These are phyloP conservation scores for Archips crataeganus DNA, from an alignment of 2,888 invertebrate genomes.

Conservation along the genomic window DNA sequence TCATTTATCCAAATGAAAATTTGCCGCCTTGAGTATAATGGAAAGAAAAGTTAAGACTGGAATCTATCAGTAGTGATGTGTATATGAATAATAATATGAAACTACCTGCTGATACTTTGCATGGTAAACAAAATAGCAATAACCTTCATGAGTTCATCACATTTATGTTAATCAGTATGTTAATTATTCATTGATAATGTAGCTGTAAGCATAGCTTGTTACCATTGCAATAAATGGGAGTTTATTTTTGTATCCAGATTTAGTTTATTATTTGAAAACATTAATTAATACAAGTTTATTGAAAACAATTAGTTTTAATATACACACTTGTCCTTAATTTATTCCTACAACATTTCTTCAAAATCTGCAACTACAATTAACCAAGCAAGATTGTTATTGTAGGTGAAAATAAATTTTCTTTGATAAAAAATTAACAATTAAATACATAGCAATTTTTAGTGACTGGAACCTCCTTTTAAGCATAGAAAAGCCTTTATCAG, in stretches of 20 bases:
- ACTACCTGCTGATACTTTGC: neutral
- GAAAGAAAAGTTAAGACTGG: conserved; percentile 19
- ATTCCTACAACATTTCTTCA: neutral
- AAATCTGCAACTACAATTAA: neutral
- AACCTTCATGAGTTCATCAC: conserved; percentile 2
- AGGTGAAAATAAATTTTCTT: neutral
- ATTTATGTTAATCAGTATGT: conserved; percentile 20
- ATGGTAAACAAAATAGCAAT: conserved; percentile 4
- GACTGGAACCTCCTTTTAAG: too few relatives aligned
- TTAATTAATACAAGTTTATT: neutral
- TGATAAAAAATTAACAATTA: neutral
- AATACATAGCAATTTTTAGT: too few relatives aligned
- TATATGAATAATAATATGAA: neutral
- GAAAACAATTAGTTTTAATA: neutral
- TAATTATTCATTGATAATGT: conserved; percentile 12
- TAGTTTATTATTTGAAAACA: conserved; percentile 15
- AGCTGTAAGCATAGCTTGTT: conserved; percentile 25
- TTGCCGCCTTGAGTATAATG: neutral
- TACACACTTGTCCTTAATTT: too few relatives aligned
- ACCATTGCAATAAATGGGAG: neutral
- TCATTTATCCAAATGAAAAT: neutral
- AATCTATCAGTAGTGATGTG: neutral
- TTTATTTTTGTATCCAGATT: conserved; percentile 13
- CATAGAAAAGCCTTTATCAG: too few relatives aligned
- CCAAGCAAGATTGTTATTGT: too few relatives aligned